phyloP scores from a whole-genome alignment of 2,797 vertebrate genomes.

The Graptemys geographica region DNA sequence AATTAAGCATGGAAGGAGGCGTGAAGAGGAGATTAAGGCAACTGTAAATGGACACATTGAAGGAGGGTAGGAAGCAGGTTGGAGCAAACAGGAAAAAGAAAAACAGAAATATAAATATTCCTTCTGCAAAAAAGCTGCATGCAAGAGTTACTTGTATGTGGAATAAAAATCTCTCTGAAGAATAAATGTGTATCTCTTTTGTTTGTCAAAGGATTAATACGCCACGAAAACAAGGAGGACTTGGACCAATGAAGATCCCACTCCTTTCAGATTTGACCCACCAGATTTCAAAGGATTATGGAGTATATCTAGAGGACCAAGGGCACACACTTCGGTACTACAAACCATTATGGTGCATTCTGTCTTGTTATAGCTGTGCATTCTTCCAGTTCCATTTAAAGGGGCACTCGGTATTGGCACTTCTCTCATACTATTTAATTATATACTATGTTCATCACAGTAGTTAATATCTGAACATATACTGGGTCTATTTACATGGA shows the following conservation, averaged over 20 bases:
- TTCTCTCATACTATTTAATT: neutral
- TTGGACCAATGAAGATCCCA: slow-evolving; percentile 94
- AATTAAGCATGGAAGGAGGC: neutral
- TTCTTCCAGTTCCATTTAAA: neutral
- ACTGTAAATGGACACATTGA: neutral
- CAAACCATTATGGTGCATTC: neutral
- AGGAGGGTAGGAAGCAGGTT: neutral
- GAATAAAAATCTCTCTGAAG: slow-evolving; percentile 11
- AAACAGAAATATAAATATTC: neutral
- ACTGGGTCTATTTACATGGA: neutral
- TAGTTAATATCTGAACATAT: neutral
- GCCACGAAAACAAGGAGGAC: slow-evolving; percentile 94
- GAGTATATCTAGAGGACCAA: slow-evolving; percentile 96
- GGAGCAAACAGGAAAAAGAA: neutral
- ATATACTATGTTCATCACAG: neutral
- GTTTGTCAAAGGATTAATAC: slow-evolving; percentile 92
- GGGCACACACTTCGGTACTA: slow-evolving; percentile 94
- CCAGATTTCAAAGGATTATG: slow-evolving; percentile 97
- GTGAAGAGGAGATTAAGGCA: neutral
- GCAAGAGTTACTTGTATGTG: neutral
- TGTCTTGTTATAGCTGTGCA: neutral
- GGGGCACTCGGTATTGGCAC: neutral
- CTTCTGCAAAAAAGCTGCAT: neutral
- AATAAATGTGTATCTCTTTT: slow-evolving; percentile 30
- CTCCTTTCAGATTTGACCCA: slow-evolving; percentile 95